Conservation (phyloP, 1,140 invertebrate genomes). For the Rhopalosiphum padi region DNA sequence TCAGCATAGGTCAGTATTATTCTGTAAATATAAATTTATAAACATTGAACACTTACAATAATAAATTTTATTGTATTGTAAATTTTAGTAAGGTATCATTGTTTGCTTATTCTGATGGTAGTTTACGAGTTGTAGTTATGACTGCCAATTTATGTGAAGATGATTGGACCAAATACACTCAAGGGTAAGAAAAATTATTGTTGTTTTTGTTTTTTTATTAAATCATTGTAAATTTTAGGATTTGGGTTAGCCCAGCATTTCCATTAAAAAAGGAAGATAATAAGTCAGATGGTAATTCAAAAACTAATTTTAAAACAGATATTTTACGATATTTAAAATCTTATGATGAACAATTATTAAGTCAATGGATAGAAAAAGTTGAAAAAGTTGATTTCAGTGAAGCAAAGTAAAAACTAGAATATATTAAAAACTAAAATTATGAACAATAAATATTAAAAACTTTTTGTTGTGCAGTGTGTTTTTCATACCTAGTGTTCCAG, state of each 20-base stretch:
- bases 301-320: slow-evolving; percentile 85
- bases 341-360: slow-evolving; percentile 75
- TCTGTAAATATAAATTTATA: not conserved
- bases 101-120: slow-evolving; percentile 80
- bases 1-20: slow-evolving; percentile 80
- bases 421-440: not conserved
- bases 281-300: slow-evolving; percentile 71
- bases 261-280: slow-evolving; percentile 25
- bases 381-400: slow-evolving; percentile 78
- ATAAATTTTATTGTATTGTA: slow-evolving; percentile 61
- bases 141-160: slow-evolving; percentile 90
- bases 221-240: slow-evolving; percentile 47
- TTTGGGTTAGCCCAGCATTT: slow-evolving; percentile 55
- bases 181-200: slow-evolving; percentile 73
- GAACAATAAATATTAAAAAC: slow-evolving; percentile 42
- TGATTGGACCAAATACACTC: slow-evolving; percentile 94
- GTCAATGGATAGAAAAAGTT: slow-evolving; percentile 78
- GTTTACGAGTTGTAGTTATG: slow-evolving; percentile 84
- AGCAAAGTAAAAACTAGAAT: slow-evolving; percentile 73
- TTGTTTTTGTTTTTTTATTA: not conserved
- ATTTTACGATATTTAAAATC: slow-evolving; percentile 80
- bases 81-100: slow-evolving; percentile 85
- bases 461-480: slow-evolving; percentile 72
- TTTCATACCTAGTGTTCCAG: slow-evolving; percentile 84
- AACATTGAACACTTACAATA: not conserved